Conservation (phyloP, 1,140 invertebrate species). For the Bradysia coprophila region DNA sequence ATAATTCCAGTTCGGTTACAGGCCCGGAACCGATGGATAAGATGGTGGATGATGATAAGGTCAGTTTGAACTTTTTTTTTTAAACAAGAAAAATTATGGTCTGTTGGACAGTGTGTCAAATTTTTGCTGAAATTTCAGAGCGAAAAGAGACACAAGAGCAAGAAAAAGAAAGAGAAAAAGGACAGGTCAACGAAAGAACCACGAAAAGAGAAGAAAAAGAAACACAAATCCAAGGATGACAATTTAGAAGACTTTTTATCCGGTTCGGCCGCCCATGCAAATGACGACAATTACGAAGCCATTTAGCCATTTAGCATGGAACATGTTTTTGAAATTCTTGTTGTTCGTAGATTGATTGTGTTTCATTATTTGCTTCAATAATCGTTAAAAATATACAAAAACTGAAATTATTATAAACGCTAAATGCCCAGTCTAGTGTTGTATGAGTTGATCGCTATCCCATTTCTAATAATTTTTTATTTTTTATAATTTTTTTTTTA, state of each 20-base stretch:
- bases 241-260: conserved; percentile 1
- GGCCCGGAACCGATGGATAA: not conserved
- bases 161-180: not conserved
- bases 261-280: not conserved
- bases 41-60: not conserved
- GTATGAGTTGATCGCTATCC: too few species aligned
- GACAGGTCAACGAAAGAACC: conserved; percentile 1
- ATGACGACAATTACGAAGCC: not conserved
- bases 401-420: too few species aligned
- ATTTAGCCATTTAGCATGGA: not conserved
- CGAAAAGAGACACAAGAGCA: not conserved
- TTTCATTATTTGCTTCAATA: too few species aligned
- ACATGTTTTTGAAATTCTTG: not conserved
- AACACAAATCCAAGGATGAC: not conserved
- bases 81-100: not conserved
- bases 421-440: too few species aligned
- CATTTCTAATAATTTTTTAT: too few species aligned
- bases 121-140: not conserved
- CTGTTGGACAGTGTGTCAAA: not conserved
- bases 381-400: too few species aligned
- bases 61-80: not conserved
- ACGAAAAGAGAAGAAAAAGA: conserved; percentile 4
- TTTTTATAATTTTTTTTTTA: too few species aligned
- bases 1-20: not conserved
- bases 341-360: not conserved